Evolutionary conservation across 2,113 vertebrate genomes (phyloP).

Genomic region (Strix uralensis): DNA sequence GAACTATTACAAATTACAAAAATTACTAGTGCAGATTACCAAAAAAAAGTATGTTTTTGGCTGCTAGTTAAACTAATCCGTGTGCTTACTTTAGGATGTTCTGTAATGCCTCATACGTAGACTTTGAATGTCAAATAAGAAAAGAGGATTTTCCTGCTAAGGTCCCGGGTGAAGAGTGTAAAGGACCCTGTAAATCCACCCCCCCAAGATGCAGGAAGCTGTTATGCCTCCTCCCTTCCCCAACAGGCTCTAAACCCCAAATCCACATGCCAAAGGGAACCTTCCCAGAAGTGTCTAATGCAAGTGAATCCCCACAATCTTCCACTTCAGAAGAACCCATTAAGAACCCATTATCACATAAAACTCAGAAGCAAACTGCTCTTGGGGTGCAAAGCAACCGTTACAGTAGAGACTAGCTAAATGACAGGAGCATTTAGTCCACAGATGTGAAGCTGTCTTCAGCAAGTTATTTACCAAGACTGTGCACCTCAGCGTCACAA

Average conservation of each 20-base stretch:
- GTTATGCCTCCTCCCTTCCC: not conserved
- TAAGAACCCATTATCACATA: not conserved
- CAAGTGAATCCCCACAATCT: not conserved
- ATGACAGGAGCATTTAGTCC: not conserved
- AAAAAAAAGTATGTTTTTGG: not conserved
- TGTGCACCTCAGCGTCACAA: not conserved
- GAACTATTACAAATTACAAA: not conserved
- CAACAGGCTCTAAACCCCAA: not conserved
- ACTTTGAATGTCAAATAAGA: not conserved
- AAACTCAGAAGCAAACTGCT: not conserved
- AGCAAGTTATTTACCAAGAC: not conserved
- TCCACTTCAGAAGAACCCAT: not conserved
- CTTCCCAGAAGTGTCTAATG: not conserved
- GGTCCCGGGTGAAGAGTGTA: fast-evolving
- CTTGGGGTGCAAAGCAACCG: not conserved
- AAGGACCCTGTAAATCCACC: not conserved
- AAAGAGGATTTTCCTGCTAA: not conserved
- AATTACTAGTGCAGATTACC: not conserved
- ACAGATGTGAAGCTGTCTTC: not conserved
- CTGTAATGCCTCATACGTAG: not conserved
- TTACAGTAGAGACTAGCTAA: not conserved
- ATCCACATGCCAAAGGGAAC: not conserved
- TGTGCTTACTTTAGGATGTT: not conserved
- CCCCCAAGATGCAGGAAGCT: not conserved
- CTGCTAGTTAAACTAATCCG: not conserved